Conservation (phyloP, 2,888 invertebrate genomes). For the Ashinkailepas kermadecensis region DNA sequence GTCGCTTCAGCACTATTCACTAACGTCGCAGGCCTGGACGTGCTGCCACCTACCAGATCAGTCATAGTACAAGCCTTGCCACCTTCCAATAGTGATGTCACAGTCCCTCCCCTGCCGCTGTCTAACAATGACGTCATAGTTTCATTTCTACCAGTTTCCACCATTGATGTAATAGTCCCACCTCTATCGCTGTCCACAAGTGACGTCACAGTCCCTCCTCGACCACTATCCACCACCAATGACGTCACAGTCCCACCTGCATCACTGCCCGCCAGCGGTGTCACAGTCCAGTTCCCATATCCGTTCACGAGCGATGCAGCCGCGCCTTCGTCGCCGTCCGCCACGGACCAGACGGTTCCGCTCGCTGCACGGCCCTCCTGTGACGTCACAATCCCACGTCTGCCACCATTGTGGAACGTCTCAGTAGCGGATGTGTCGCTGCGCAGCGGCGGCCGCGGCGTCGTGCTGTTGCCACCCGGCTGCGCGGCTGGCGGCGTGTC, state of each 20-base stretch:
- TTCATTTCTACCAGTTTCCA: background rate
- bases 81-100: too few species aligned
- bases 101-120: too few species aligned
- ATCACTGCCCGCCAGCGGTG: background rate
- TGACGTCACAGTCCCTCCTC: background rate
- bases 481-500: background rate
- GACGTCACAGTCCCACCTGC: background rate
- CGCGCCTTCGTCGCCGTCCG: background rate
- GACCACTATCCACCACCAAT: background rate
- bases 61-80: too few species aligned
- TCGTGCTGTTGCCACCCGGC: background rate
- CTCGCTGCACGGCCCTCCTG: background rate
- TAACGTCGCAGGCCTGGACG: too few species aligned
- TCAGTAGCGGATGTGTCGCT: background rate
- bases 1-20: too few species aligned
- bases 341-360: background rate
- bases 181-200: background rate
- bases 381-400: background rate
- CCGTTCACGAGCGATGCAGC: background rate
- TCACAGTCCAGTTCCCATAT: background rate
- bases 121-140: too few species aligned
- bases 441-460: background rate
- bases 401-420: background rate
- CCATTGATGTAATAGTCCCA: background rate
- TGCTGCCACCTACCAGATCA: too few species aligned